Evolutionary conservation across 2,113 vertebrate species (phyloP).

Genomic region (Amazona vittata): DNA sequence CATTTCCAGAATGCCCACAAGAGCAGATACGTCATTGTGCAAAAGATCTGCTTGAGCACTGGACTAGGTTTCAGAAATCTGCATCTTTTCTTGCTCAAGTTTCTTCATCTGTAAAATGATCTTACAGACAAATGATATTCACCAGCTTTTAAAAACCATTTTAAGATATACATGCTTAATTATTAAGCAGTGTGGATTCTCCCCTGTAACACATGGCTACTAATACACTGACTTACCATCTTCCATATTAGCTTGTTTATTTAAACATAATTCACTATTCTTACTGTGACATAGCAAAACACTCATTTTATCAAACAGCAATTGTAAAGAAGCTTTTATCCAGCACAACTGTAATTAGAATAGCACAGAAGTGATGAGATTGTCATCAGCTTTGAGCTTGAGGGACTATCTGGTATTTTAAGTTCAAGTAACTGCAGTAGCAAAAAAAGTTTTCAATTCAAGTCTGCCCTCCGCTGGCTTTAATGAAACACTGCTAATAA

Average conservation of each 20-base stretch:
- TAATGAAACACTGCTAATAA: neutral
- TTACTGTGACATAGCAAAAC: neutral
- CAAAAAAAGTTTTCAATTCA: constrained; percentile 32
- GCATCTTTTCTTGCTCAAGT: neutral
- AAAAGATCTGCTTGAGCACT: neutral
- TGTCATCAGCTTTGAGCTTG: neutral
- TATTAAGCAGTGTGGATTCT: neutral
- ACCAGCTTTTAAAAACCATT: neutral
- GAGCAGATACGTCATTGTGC: constrained; percentile 45
- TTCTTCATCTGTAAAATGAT: neutral
- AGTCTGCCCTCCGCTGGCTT: constrained; percentile 57
- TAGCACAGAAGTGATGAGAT: neutral
- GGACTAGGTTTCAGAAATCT: neutral
- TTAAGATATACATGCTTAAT: neutral
- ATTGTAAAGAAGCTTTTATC: constrained; percentile 21
- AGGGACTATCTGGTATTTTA: neutral
- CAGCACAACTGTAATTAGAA: constrained; percentile 1
- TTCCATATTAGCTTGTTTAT: constrained; percentile 17
- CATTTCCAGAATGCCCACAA: neutral
- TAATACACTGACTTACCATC: neutral
- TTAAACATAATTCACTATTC: neutral
- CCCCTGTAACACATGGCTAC: neutral
- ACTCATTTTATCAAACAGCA: constrained; percentile 14
- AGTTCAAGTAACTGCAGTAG: neutral
- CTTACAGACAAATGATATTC: neutral